Conservation (phyloP, 1,140 invertebrate genomes). For the Apis dorsata region DNA sequence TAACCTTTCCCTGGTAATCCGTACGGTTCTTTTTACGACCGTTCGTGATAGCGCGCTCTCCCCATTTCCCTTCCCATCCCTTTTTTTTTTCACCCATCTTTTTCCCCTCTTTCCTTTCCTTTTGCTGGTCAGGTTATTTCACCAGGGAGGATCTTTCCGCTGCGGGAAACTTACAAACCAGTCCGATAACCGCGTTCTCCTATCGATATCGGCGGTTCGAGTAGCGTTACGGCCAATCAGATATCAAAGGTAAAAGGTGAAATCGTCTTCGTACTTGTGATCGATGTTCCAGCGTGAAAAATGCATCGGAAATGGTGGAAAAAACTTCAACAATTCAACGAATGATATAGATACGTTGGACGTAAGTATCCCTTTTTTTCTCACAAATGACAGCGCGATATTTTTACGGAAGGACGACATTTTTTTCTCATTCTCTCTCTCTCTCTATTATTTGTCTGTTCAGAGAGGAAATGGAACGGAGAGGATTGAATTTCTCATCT, state of each 20-base stretch:
- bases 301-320: neutral
- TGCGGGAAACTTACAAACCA: conserved; percentile 15
- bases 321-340: neutral
- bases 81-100: neutral
- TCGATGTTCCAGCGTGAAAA: conserved; percentile 7
- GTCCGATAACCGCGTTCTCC: conserved; percentile 16
- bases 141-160: neutral
- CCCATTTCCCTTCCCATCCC: neutral
- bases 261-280: neutral
- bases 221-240: neutral
- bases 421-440: no score
- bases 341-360: neutral
- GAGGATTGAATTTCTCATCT: no score
- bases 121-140: conserved; percentile 13
- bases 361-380: no score
- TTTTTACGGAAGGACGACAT: no score
- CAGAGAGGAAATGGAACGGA: no score
- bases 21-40: conserved; percentile 41
- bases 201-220: conserved; percentile 7
- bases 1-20: conserved; percentile 49
- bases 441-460: no score
- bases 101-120: neutral
- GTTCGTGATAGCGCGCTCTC: conserved; percentile 35
- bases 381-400: no score
- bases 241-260: conserved; percentile 22